These are phyloP conservation scores for Acomys russatus DNA, from an alignment of 2,797 vertebrate species.

Conservation along the genomic window DNA sequence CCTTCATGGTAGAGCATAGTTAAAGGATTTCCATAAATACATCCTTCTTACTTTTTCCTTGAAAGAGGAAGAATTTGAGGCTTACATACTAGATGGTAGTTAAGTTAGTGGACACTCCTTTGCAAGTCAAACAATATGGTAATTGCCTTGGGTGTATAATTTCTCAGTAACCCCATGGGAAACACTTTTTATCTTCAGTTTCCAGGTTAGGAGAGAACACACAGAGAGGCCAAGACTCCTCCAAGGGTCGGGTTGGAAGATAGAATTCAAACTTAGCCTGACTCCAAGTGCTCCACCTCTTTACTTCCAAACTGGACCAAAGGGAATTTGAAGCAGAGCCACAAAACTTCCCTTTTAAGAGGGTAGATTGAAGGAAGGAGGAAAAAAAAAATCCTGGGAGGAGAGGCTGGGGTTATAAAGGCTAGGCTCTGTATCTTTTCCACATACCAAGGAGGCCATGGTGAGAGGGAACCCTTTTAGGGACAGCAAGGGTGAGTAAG, in stretches of 20 bases:
- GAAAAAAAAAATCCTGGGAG: neutral
- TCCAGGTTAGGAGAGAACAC: conserved; percentile 41
- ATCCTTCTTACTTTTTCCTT: conserved; percentile 55
- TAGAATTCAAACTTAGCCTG: neutral
- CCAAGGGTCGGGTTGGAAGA: neutral
- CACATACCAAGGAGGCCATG: neutral
- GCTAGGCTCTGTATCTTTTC: conserved; percentile 12
- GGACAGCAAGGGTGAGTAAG: neutral
- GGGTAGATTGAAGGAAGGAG: conserved; percentile 5
- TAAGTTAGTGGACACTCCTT: conserved; percentile 43
- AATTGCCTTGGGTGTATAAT: conserved; percentile 59
- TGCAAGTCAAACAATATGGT: neutral
- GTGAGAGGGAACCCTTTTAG: neutral
- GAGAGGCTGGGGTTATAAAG: neutral
- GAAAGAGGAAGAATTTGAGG: conserved; percentile 59
- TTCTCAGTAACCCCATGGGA: neutral
- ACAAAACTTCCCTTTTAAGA: conserved; percentile 21
- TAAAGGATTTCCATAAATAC: conserved; percentile 59
- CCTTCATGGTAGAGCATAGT: neutral
- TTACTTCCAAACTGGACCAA: conserved; percentile 4
- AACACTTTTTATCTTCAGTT: conserved; percentile 52
- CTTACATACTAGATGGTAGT: conserved; percentile 20
- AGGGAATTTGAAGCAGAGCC: neutral
- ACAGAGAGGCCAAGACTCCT: neutral
- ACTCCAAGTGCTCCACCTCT: neutral